Percentiles rank a stretch among this genome's conserved stretches.
phyloP scores from a whole-genome alignment of 53 echinoderm and acorn worm genomes.

The Crossaster papposus region DNA sequence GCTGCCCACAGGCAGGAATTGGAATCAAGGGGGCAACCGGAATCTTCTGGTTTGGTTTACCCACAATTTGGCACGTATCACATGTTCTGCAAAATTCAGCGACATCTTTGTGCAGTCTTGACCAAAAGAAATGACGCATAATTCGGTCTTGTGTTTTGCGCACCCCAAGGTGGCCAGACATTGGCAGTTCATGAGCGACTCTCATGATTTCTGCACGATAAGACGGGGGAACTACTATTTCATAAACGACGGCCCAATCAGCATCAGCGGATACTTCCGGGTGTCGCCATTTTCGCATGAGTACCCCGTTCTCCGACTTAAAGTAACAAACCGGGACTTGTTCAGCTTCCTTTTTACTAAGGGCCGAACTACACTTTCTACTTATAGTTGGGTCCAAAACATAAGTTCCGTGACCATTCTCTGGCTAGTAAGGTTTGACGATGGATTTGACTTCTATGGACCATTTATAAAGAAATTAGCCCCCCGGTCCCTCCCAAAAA shows the following conservation, averaged over 20 bases:
- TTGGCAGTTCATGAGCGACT: slow-evolving; percentile 40
- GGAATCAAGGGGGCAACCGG: slow-evolving; percentile 61
- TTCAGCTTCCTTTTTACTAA: slow-evolving; percentile 44
- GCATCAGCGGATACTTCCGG: slow-evolving; percentile 48
- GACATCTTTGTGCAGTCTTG: slow-evolving; percentile 39
- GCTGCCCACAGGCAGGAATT: slow-evolving; percentile 65
- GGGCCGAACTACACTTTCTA: too few relatives aligned
- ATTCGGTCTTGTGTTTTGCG: slow-evolving; percentile 50
- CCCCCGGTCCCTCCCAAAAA: too few relatives aligned
- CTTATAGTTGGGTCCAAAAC: too few relatives aligned
- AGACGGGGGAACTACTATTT: slow-evolving; percentile 54
- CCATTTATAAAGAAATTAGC: too few relatives aligned
- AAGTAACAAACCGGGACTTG: slow-evolving; percentile 58
- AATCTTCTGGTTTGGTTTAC: slow-evolving; percentile 64
- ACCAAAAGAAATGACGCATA: slow-evolving; percentile 58
- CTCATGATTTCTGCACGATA: slow-evolving; percentile 50
- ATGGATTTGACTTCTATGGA: too few relatives aligned
- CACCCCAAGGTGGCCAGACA: slow-evolving; percentile 63
- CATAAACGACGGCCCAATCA: slow-evolving; percentile 41
- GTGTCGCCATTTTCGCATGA: slow-evolving; percentile 59
- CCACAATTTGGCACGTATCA: slow-evolving; percentile 49
- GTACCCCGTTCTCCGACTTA: neutral
- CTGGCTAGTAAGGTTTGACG: too few relatives aligned
- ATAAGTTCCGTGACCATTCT: too few relatives aligned
- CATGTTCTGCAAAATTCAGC: slow-evolving; percentile 15